These are phyloP conservation scores for Nerophis ophidion DNA, from an alignment of 2,113 vertebrate species.

Conservation along the genomic window DNA sequence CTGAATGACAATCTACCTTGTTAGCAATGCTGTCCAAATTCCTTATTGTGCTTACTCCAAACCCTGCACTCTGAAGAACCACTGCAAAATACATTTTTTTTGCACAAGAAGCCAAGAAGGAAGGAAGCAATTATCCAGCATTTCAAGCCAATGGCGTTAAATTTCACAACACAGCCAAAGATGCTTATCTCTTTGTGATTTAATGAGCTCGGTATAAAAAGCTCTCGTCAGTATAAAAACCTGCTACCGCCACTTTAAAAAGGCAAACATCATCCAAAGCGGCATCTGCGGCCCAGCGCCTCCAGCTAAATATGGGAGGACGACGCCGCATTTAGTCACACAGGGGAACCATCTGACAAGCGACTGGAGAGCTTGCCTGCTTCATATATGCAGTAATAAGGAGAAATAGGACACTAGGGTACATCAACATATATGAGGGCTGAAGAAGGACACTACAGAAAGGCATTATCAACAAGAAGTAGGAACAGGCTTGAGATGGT, in stretches of 20 bases:
- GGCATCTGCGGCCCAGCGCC: slow-evolving; percentile 52
- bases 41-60: background rate
- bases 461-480: background rate
- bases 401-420: background rate
- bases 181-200: slow-evolving; percentile 17
- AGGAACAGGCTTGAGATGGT: background rate
- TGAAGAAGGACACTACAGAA: background rate
- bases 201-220: slow-evolving; percentile 50
- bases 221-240: slow-evolving; percentile 40
- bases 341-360: slow-evolving; percentile 42
- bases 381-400: slow-evolving; percentile 13
- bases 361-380: slow-evolving; percentile 21
- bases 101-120: background rate
- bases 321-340: slow-evolving; percentile 38
- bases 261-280: slow-evolving; percentile 45
- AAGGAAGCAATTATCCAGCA: slow-evolving; percentile 2
- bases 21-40: background rate
- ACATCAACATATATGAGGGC: background rate
- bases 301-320: slow-evolving; percentile 45
- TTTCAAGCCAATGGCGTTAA: slow-evolving; percentile 28
- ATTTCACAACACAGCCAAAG: slow-evolving; percentile 7
- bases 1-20: background rate
- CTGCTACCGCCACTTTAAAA: slow-evolving; percentile 44
- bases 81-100: background rate
- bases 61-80: background rate